Evolutionary conservation across 2,888 invertebrate species (phyloP).

Genomic region (Xylocampa areola): DNA sequence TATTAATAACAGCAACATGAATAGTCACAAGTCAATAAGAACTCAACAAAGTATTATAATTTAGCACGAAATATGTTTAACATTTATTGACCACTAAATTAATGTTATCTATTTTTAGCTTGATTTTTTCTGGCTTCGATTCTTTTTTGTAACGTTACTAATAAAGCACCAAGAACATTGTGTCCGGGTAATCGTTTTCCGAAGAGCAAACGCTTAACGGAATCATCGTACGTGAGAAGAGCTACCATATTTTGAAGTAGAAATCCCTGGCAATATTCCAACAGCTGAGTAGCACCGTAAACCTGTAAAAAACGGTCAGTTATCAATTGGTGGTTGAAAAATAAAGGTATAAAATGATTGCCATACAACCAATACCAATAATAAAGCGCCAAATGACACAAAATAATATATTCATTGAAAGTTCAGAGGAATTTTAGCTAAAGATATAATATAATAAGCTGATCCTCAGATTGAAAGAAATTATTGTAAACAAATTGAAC

Average conservation of each 20-base stretch:
- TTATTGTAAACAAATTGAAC: no score
- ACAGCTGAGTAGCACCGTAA: slow-evolving; percentile 95
- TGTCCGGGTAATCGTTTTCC: slow-evolving; percentile 97
- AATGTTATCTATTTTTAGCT: slow-evolving; percentile 81
- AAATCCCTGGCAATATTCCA: slow-evolving; percentile 97
- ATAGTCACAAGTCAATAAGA: slow-evolving; percentile 27
- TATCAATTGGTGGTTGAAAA: background rate
- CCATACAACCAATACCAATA: no score
- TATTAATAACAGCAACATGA: slow-evolving; percentile 23
- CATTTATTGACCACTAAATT: slow-evolving; percentile 2
- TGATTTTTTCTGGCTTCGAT: slow-evolving; percentile 92
- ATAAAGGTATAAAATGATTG: background rate
- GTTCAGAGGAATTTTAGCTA: background rate
- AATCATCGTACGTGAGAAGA: slow-evolving; percentile 96
- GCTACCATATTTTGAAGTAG: slow-evolving; percentile 98
- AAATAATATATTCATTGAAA: no score
- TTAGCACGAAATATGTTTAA: slow-evolving; percentile 24
- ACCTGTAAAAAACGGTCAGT: slow-evolving; percentile 88
- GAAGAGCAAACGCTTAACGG: slow-evolving; percentile 95
- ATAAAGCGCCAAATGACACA: no score
- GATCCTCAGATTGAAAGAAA: no score
- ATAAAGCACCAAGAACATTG: slow-evolving; percentile 95
- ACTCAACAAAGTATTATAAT: slow-evolving; percentile 16
- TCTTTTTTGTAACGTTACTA: slow-evolving; percentile 94
- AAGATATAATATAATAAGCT: background rate